phyloP scores from a whole-genome alignment of 2,888 invertebrate genomes.

The Baccha elongata region DNA sequence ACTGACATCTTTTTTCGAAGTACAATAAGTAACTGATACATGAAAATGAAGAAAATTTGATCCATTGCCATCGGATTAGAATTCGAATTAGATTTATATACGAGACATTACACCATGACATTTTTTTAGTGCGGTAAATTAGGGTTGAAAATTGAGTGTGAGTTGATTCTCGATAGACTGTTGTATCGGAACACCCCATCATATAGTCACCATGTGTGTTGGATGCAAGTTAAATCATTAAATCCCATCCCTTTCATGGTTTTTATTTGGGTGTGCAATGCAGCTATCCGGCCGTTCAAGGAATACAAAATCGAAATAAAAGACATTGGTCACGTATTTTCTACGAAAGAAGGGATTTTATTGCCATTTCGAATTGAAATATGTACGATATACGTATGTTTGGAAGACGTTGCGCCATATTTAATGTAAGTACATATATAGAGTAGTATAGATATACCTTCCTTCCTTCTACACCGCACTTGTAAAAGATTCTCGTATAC shows the following conservation, averaged over 20 bases:
- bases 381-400: constrained; percentile 76
- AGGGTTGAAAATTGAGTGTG: constrained; percentile 37
- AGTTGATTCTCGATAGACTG: neutral
- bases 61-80: constrained; percentile 54
- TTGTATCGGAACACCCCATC: too few relatives aligned
- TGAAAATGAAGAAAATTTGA: constrained; percentile 26
- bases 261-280: constrained; percentile 44
- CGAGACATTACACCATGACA: constrained; percentile 35
- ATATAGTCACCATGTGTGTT: constrained; percentile 40
- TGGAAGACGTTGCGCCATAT: constrained; percentile 66
- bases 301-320: constrained; percentile 81
- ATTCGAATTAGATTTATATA: constrained; percentile 53
- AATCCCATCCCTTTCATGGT: constrained; percentile 2
- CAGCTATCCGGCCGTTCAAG: constrained; percentile 61
- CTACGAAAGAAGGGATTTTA: constrained; percentile 82
- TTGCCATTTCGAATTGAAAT: constrained; percentile 80
- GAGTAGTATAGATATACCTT: neutral
- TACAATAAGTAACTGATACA: too few relatives aligned
- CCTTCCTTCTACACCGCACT: neutral
- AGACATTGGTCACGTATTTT: constrained; percentile 83
- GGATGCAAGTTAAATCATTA: constrained; percentile 51
- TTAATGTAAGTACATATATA: constrained; percentile 52
- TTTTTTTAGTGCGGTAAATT: constrained; percentile 16
- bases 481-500: constrained; percentile 4
- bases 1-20: neutral